phyloP scores from a whole-genome alignment of 2,113 vertebrate genomes.

The Brevimyrus niger region DNA sequence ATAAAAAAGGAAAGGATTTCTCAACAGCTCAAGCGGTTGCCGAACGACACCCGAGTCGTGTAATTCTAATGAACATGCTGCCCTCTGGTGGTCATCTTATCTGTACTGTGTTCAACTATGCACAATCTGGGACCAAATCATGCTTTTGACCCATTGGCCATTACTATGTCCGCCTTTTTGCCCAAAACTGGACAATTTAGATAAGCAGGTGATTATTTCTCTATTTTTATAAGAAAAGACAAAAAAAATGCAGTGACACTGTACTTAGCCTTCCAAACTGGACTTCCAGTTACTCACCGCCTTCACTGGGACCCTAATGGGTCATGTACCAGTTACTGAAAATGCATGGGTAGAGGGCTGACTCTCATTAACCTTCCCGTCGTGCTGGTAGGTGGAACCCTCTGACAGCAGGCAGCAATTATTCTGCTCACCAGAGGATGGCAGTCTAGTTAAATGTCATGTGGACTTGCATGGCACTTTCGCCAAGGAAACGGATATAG shows the following conservation, averaged over 20 bases:
- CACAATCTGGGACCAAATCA: too few species aligned
- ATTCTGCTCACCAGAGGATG: background rate
- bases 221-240: background rate
- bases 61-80: conserved; percentile 13
- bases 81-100: conserved; percentile 7
- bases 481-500: background rate
- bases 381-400: background rate
- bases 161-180: background rate
- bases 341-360: background rate
- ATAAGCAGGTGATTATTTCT: background rate
- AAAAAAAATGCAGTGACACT: background rate
- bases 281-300: background rate
- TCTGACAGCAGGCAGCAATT: background rate
- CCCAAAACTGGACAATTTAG: background rate
- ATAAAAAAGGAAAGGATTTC: background rate
- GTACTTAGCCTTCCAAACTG: background rate
- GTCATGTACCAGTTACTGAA: background rate
- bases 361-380: background rate
- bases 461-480: background rate
- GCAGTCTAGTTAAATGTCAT: conserved; percentile 8
- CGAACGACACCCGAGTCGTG: background rate
- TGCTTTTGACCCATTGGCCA: background rate
- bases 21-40: background rate
- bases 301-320: background rate
- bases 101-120: background rate